Percentiles rank a stretch among this genome's conserved stretches.
phyloP scores from a whole-genome alignment of 2,113 vertebrate genomes.

The Poeciliopsis occidentalis region DNA sequence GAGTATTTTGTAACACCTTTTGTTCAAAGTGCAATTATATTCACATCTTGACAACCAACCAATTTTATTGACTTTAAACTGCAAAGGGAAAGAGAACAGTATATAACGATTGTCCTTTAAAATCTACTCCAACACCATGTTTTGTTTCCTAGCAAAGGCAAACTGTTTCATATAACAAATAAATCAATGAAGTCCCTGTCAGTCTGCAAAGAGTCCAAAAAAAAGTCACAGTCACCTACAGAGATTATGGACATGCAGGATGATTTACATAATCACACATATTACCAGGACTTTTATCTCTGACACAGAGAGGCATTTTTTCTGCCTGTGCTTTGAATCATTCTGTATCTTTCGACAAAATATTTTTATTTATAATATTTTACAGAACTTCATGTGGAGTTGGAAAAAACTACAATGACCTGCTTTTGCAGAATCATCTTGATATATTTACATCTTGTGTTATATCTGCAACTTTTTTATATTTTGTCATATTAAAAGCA shows the following conservation, averaged over 20 bases:
- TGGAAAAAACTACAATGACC: not conserved
- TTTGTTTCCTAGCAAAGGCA: not conserved
- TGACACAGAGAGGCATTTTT: not conserved
- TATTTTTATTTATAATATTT: not conserved
- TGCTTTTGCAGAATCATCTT: not conserved
- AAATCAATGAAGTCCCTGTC: not conserved
- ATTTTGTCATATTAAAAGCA: no score
- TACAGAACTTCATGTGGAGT: no score
- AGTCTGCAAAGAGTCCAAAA: constrained; percentile 29
- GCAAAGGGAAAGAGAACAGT: not conserved
- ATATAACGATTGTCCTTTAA: not conserved
- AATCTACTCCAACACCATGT: not conserved
- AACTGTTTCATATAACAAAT: not conserved
- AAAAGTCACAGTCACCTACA: constrained; percentile 24
- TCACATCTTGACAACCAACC: not conserved
- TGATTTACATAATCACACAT: constrained; percentile 59
- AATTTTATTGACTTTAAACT: not conserved
- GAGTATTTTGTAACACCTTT: no score
- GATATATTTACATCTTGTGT: no score
- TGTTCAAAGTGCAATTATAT: not conserved
- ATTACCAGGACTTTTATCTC: constrained; percentile 3
- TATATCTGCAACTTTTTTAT: no score
- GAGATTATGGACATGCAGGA: constrained; percentile 48
- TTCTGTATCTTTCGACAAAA: not conserved
- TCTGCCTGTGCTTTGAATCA: not conserved